Conservation (phyloP, 2,888 invertebrate species). For the Lycaena phlaeas region DNA sequence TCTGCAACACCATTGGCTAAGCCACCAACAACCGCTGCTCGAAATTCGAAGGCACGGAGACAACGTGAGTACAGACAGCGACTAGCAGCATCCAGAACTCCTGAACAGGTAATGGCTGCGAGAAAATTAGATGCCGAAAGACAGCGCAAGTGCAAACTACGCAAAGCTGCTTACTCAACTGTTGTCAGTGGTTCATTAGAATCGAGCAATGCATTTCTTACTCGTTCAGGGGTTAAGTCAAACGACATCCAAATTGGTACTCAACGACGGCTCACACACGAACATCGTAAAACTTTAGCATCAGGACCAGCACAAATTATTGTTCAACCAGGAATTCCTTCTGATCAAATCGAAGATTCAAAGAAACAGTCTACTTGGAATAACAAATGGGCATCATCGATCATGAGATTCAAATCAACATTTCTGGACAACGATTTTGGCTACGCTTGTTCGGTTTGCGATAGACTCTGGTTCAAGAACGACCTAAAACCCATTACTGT, state of each 20-base stretch:
- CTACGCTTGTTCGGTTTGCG: conserved; percentile 32
- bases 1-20: conserved; percentile 17
- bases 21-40: conserved; percentile 12
- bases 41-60: conserved; percentile 23
- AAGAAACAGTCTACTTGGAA: conserved; percentile 25
- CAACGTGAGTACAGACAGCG: conserved; percentile 32
- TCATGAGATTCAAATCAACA: conserved; percentile 26
- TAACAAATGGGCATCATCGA: conserved; percentile 29
- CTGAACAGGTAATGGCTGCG: conserved; percentile 23
- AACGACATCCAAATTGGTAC: background rate
- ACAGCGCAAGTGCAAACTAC: conserved; percentile 26
- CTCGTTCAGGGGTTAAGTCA: background rate
- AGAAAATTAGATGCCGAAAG: conserved; percentile 22
- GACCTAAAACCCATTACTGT: conserved; percentile 35
- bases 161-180: conserved; percentile 27
- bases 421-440: conserved; percentile 33
- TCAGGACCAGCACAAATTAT: conserved; percentile 10
- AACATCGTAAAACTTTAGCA: conserved; percentile 4
- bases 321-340: conserved; percentile 19
- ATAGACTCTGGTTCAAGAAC: conserved; percentile 35
- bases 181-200: too few species aligned
- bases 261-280: conserved; percentile 2
- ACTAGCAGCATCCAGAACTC: conserved; percentile 27
- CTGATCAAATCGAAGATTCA: conserved; percentile 19
- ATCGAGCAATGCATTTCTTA: too few species aligned